Evolutionary conservation across 2,797 vertebrate species (phyloP).

Genomic region (Adelosebastes latens): DNA sequence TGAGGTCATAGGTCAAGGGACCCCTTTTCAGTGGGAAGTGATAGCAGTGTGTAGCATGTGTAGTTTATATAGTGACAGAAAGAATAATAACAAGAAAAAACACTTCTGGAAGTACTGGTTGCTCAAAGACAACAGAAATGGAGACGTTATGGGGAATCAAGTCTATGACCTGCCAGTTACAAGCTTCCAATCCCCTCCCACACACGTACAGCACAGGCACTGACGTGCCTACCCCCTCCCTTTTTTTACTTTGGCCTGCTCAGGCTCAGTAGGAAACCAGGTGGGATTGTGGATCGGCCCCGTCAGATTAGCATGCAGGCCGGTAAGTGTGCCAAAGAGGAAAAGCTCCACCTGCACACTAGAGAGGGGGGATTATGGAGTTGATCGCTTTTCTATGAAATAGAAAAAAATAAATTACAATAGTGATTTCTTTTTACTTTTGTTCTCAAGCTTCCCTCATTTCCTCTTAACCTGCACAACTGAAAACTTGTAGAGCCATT

Average conservation of each 20-base stretch:
- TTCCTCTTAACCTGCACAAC: neutral
- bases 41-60: neutral
- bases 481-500: neutral
- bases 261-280: slow-evolving; percentile 13
- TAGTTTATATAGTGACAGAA: neutral
- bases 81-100: neutral
- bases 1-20: too few relatives aligned
- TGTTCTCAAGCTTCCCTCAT: neutral
- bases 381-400: slow-evolving; percentile 42
- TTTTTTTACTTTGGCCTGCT: neutral
- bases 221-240: neutral
- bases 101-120: neutral
- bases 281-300: slow-evolving; percentile 23
- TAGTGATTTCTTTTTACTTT: neutral
- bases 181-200: neutral
- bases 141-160: neutral
- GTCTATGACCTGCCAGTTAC: neutral
- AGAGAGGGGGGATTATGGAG: slow-evolving; percentile 41
- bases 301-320: slow-evolving; percentile 48
- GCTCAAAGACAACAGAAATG: neutral
- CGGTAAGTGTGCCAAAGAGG: slow-evolving; percentile 42
- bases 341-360: slow-evolving; percentile 38
- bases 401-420: neutral
- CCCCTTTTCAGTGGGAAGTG: neutral
- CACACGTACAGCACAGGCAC: neutral